Conservation (phyloP, 1,140 invertebrate species). For the Drosophila murphyi region DNA sequence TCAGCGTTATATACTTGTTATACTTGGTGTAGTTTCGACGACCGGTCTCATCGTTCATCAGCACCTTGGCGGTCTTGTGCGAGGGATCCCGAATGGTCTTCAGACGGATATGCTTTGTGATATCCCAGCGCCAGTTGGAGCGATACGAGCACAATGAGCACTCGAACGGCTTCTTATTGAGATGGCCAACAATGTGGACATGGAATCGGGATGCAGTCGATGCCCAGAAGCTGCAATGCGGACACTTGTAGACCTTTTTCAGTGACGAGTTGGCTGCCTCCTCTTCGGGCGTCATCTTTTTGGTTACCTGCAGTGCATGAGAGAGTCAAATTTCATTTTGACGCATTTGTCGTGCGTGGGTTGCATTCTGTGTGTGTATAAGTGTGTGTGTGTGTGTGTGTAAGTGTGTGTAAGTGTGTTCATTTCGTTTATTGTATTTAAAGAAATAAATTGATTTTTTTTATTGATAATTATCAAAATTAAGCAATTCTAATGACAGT, state of each 20-base stretch:
- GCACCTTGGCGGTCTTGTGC: constrained; percentile 91
- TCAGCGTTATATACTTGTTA: constrained; percentile 93
- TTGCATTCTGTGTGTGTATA: constrained; percentile 6
- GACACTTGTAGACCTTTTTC: constrained; percentile 93
- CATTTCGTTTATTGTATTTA: no score
- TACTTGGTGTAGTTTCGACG: constrained; percentile 96
- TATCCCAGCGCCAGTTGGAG: constrained; percentile 98
- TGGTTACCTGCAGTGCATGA: constrained; percentile 84
- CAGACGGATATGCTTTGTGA: constrained; percentile 97
- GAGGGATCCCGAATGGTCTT: constrained; percentile 93
- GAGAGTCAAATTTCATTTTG: constrained; percentile 84
- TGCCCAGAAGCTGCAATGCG: constrained; percentile 95
- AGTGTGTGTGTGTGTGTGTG: background rate
- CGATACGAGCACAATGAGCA: constrained; percentile 96
- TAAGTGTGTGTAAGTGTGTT: background rate
- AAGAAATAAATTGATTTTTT: no score
- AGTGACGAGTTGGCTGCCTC: constrained; percentile 84
- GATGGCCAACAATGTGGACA: constrained; percentile 95
- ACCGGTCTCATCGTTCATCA: constrained; percentile 96
- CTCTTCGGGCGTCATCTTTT: constrained; percentile 83
- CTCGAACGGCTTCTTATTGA: constrained; percentile 97
- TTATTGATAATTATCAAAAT: no score
- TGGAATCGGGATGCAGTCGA: constrained; percentile 96
- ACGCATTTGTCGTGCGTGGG: constrained; percentile 70
- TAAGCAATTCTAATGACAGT: no score